Conservation (phyloP, 1,140 invertebrate genomes). For the Hyles euphorbiae region DNA sequence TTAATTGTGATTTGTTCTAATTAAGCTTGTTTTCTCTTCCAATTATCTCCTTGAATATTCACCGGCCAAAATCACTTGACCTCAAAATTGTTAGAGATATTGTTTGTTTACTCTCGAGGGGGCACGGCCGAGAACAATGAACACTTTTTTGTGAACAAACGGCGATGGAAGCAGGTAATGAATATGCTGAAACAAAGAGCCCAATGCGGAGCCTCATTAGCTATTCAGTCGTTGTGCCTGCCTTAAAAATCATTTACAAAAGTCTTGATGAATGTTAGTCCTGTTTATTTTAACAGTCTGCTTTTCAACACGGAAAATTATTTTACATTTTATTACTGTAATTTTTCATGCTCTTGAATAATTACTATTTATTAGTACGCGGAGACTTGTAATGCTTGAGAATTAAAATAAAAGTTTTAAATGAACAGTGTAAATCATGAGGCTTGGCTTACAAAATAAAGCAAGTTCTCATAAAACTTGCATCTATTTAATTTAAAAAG, state of each 20-base stretch:
- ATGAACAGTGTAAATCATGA: too few relatives aligned
- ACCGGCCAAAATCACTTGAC: conserved; percentile 51
- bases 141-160: conserved; percentile 60
- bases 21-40: conserved; percentile 38
- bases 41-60: conserved; percentile 45
- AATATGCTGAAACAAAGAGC: conserved; percentile 64
- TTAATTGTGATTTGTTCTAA: conserved; percentile 29
- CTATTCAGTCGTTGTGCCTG: conserved; percentile 55
- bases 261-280: conserved; percentile 44
- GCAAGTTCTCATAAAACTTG: conserved; percentile 1
- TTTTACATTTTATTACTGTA: conserved; percentile 16
- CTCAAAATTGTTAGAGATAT: conserved; percentile 63
- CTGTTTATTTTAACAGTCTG: conserved; percentile 25
- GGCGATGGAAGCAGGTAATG: conserved; percentile 59
- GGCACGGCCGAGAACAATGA: conserved; percentile 44
- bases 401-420: too few relatives aligned
- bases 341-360: too few relatives aligned
- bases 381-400: too few relatives aligned
- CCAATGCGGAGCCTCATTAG: conserved; percentile 60
- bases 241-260: conserved; percentile 59
- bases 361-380: too few relatives aligned
- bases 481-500: too few relatives aligned
- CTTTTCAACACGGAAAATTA: conserved; percentile 22
- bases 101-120: conserved; percentile 57
- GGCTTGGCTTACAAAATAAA: too few relatives aligned